Percentiles rank a stretch among this genome's conserved stretches.
These are phyloP conservation scores for Drosophila triauraria DNA, from an alignment of 1,140 invertebrate species.

Conservation along the genomic window DNA sequence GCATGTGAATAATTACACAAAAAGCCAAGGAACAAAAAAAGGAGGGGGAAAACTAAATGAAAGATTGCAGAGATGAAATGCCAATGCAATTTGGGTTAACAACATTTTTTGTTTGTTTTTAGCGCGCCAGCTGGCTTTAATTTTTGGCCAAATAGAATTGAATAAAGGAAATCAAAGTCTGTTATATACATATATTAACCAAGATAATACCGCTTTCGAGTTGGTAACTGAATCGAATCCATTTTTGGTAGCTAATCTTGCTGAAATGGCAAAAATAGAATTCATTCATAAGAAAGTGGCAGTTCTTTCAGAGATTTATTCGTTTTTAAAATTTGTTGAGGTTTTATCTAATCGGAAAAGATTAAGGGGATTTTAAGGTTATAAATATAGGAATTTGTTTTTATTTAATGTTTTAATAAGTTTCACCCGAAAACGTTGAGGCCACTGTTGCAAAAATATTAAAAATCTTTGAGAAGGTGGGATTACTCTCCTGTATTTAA, in stretches of 20 bases:
- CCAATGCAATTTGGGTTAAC: constrained; percentile 54
- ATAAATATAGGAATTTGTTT: background rate
- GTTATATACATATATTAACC: background rate
- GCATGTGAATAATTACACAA: constrained; percentile 77
- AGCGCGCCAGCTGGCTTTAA: constrained; percentile 18
- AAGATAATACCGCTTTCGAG: background rate
- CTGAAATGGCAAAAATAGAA: background rate
- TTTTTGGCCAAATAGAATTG: constrained; percentile 14
- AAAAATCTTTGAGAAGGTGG: no score
- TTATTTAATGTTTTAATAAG: background rate
- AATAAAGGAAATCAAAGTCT: constrained; percentile 4
- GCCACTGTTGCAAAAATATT: no score
- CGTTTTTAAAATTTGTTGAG: background rate
- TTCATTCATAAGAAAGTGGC: constrained; percentile 30
- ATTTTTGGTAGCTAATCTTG: constrained; percentile 10
- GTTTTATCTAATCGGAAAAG: background rate
- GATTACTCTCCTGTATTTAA: background rate
- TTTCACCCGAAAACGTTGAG: background rate
- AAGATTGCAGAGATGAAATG: constrained; percentile 48
- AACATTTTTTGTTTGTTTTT: constrained; percentile 26
- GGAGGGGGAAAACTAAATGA: constrained; percentile 44
- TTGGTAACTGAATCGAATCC: constrained; percentile 15
- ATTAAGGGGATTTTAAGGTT: background rate
- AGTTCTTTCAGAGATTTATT: background rate
- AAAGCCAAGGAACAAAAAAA: constrained; percentile 58